Conservation (phyloP, 2,113 vertebrate genomes). For the Triplophysa rosa region DNA sequence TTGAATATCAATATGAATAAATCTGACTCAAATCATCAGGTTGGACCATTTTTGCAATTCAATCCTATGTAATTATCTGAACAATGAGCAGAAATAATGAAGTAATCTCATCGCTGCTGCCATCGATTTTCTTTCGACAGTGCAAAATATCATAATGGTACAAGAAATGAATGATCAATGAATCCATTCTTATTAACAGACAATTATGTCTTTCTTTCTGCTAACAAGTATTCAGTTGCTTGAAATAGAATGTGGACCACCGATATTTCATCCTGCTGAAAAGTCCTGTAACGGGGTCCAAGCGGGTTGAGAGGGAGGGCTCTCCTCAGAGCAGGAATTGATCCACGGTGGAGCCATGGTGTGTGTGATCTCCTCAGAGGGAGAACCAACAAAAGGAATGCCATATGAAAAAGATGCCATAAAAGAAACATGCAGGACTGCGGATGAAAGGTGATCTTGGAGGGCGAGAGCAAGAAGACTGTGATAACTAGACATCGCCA, state of each 20-base stretch:
- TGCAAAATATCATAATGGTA: neutral
- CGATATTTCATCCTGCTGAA: neutral
- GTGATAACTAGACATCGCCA: neutral
- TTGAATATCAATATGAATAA: neutral
- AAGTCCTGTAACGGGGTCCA: neutral
- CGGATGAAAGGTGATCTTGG: conserved; percentile 57
- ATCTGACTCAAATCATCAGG: neutral
- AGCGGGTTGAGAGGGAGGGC: neutral
- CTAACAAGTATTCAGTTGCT: neutral
- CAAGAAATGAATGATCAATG: neutral
- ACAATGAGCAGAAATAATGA: neutral
- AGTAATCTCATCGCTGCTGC: neutral
- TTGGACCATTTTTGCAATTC: neutral
- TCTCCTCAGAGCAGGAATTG: neutral
- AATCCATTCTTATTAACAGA: neutral
- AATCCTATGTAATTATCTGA: neutral
- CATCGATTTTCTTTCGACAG: neutral
- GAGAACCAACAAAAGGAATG: conserved; percentile 61
- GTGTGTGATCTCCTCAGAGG: conserved; percentile 56
- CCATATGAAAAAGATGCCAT: conserved; percentile 68
- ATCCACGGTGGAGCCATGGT: conserved; percentile 27
- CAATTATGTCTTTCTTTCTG: neutral
- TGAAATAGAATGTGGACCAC: neutral
- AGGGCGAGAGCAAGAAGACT: conserved; percentile 11
- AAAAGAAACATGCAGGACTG: conserved; percentile 66